phyloP scores from a whole-genome alignment of 30 jellyfish, hydroid and myxozoan species.

The Aurelia coerulea region DNA sequence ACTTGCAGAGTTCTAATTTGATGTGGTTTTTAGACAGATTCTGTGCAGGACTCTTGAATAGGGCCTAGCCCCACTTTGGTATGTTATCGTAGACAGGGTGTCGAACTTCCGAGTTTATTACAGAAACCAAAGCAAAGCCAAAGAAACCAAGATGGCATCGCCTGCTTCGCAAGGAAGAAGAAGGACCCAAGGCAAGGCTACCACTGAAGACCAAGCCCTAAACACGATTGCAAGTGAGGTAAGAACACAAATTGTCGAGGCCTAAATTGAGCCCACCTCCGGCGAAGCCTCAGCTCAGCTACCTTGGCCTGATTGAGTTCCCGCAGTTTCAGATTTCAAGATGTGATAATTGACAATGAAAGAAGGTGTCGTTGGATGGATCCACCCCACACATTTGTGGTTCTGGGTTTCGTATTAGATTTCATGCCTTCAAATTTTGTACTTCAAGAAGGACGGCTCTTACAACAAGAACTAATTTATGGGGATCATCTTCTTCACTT shows the following conservation, averaged over 20 bases:
- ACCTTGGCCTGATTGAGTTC: neutral
- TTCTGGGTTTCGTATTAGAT: no score
- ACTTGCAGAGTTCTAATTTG: neutral
- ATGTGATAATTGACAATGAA: neutral
- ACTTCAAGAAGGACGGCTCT: no score
- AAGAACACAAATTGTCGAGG: neutral
- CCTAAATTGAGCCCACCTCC: no score
- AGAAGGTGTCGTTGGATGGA: no score
- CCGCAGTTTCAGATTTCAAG: neutral
- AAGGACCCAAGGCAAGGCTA: constrained; percentile 76
- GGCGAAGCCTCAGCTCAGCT: neutral
- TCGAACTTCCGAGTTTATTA: constrained; percentile 72
- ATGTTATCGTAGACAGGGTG: constrained; percentile 67
- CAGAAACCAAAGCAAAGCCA: constrained; percentile 1
- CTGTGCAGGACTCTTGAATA: neutral
- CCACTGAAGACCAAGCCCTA: constrained; percentile 96
- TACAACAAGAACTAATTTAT: no score
- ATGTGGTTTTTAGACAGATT: neutral
- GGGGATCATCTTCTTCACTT: no score
- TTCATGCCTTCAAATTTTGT: no score
- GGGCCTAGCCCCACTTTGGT: constrained; percentile 66
- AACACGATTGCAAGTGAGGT: constrained; percentile 95
- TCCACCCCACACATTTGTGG: no score
- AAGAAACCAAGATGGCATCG: constrained; percentile 59
- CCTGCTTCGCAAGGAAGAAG: constrained; percentile 97